Base-by-base conservation (phyloP, 2,113 vertebrate genomes). In the Scalopus aquaticus region DNA sequence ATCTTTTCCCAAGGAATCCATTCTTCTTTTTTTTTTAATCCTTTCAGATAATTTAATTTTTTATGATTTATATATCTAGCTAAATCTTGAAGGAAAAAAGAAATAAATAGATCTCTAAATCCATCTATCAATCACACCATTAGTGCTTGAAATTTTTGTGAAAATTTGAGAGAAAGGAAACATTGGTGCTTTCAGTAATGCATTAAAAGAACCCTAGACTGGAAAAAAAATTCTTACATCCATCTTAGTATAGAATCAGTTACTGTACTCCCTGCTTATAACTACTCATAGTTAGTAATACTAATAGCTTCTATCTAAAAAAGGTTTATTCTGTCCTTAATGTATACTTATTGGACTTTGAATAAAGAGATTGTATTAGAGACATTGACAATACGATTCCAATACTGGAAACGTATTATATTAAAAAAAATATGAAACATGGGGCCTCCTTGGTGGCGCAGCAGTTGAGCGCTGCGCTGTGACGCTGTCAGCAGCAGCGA, bases 21-120 rank as follows among this genome's bases (percentile, higher is more conserved):
- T 51, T 70, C 10, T 44, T 90, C 64, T 62, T 69, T 17, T 35
- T 35, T n/a, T 76, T 15, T 0, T 51, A 73, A 70, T 64, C 3
- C 7, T 76, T 86, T 89, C 35, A 9, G 70, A 86, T 54, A 26
- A 81, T 49, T 44, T 49, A 3, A 69, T 73, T 78, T 10, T 88
- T 93, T 93, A 19, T 70, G 49, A 80, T 39, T 69, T 69, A 37
- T 37, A 5, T 13, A 17, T 58, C 42, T 70, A 49, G 30, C 79
- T 96, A 83, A 11, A 81, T 72, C 24, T 79, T 94, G n/a, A 85
- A 85, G 19, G 42, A 9, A 79, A 93, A 80, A 89, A n/a, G 12
- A 60, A 87, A 60, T 44, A 76, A 64, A 69, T 19, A 69, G 7
- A 37, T 69, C n/a, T n/a, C n/a, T n/a, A n/a, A n/a, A n/a, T n/a